Percentiles rank a stretch among this genome's conserved stretches.
Evolutionary conservation across 2,888 invertebrate genomes (phyloP).

Genomic region (Carcina quercana): DNA sequence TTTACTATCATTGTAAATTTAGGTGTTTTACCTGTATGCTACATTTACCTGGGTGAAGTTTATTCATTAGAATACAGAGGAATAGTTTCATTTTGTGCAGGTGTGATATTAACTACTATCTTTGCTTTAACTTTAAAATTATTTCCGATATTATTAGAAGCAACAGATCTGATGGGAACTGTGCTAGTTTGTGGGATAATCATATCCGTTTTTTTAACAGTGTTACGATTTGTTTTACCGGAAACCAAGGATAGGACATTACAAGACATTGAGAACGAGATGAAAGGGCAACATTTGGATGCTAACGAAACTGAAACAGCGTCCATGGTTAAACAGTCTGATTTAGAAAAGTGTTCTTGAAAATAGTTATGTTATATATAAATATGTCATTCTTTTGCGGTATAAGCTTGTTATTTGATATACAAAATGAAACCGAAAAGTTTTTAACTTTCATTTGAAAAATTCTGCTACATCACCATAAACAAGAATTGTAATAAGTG

Average conservation of each 20-base stretch:
- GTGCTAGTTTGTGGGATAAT: constrained; percentile 26
- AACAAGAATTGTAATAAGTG: too few species aligned
- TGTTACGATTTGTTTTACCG: constrained; percentile 27
- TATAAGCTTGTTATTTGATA: too few species aligned
- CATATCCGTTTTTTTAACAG: constrained; percentile 22
- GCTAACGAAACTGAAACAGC: too few species aligned
- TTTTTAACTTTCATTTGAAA: too few species aligned
- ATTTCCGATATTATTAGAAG: constrained; percentile 31
- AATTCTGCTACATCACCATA: too few species aligned
- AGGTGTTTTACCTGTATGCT: constrained; percentile 27
- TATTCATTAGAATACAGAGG: constrained; percentile 36
- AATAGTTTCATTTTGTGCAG: constrained; percentile 23
- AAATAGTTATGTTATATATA: too few species aligned
- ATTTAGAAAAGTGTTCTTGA: too few species aligned
- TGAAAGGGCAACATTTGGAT: too few species aligned
- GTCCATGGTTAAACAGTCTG: too few species aligned
- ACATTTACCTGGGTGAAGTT: constrained; percentile 29
- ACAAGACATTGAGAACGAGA: constrained; percentile 33
- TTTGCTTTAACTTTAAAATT: constrained; percentile 27
- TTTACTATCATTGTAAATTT: constrained; percentile 25
- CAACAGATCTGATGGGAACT: constrained; percentile 25
- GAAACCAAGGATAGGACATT: constrained; percentile 38
- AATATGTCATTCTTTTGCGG: too few species aligned
- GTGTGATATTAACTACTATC: constrained; percentile 27
- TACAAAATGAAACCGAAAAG: too few species aligned